Conservation (phyloP, 2,113 vertebrate species). For the Actenoides hombroni region DNA sequence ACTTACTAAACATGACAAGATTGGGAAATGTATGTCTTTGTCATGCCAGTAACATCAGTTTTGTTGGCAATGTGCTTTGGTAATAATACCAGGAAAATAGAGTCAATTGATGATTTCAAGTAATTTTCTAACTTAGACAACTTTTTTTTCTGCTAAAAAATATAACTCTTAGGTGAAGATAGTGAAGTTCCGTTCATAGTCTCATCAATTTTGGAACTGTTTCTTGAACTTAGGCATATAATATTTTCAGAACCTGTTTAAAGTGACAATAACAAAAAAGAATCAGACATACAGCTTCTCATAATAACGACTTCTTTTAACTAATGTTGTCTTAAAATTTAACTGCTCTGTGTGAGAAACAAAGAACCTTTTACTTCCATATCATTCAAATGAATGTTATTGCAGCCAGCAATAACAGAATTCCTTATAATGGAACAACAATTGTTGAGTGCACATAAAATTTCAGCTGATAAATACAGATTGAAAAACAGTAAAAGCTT, state of each 20-base stretch:
- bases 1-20: neutral
- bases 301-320: neutral
- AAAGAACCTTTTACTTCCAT: neutral
- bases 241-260: neutral
- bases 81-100: neutral
- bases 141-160: neutral
- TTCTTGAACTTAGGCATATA: neutral
- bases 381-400: neutral
- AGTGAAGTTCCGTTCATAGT: neutral
- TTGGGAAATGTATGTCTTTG: neutral
- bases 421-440: neutral
- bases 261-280: neutral
- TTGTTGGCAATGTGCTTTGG: neutral
- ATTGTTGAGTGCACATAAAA: neutral
- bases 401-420: neutral
- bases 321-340: neutral
- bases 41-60: neutral
- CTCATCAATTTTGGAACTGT: neutral
- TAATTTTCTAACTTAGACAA: neutral
- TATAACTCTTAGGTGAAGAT: neutral
- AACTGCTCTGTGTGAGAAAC: neutral
- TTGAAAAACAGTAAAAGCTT: constrained; percentile 20
- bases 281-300: neutral
- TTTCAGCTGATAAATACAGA: constrained; percentile 32
- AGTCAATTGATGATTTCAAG: neutral